A percentile compares a stretch with the other conserved stretches of the same genome.
Evolutionary conservation across 2,888 invertebrate genomes (phyloP).

Genomic region (Zygaena filipendulae): DNA sequence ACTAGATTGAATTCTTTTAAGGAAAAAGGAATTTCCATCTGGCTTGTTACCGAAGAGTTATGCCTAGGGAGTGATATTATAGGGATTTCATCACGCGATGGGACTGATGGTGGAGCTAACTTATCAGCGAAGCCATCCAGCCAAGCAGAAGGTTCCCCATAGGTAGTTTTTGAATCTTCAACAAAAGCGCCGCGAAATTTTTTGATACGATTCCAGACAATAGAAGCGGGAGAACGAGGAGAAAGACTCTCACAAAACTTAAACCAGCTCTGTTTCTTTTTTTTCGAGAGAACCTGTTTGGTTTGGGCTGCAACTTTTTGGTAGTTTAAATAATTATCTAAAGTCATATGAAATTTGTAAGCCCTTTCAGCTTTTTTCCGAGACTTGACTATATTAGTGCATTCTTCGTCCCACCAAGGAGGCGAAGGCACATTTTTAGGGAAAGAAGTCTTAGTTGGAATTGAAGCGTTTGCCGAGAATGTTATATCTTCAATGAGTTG

Average conservation of each 20-base stretch:
- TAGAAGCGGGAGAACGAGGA: constrained; percentile 4
- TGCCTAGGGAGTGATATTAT: background rate
- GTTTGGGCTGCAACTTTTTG: constrained; percentile 3
- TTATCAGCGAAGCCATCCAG: constrained; percentile 2
- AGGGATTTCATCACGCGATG: background rate
- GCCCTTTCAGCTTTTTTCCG: constrained; percentile 4
- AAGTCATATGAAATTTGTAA: constrained; percentile 3
- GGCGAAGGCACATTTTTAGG: constrained; percentile 6
- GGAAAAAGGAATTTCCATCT: no score
- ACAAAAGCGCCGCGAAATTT: constrained; percentile 4
- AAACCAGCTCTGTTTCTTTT: constrained; percentile 10
- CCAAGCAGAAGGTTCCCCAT: constrained; percentile 1
- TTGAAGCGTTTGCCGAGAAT: constrained; percentile 1
- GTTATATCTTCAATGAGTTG: background rate
- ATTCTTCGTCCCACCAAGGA: constrained; percentile 13
- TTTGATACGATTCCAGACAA: constrained; percentile 9
- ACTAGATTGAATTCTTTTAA: constrained; percentile 7
- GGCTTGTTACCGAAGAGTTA: background rate
- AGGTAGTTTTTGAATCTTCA: background rate
- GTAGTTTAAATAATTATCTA: constrained; percentile 7
- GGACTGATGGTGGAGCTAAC: constrained; percentile 6
- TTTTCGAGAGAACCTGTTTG: constrained; percentile 5
- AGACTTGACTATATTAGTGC: constrained; percentile 1
- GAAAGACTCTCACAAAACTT: constrained; percentile 9
- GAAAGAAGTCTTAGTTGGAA: constrained; percentile 1